Evolutionary conservation across 2,888 invertebrate genomes (phyloP).

Genomic region (Phytoseiulus persimilis): DNA sequence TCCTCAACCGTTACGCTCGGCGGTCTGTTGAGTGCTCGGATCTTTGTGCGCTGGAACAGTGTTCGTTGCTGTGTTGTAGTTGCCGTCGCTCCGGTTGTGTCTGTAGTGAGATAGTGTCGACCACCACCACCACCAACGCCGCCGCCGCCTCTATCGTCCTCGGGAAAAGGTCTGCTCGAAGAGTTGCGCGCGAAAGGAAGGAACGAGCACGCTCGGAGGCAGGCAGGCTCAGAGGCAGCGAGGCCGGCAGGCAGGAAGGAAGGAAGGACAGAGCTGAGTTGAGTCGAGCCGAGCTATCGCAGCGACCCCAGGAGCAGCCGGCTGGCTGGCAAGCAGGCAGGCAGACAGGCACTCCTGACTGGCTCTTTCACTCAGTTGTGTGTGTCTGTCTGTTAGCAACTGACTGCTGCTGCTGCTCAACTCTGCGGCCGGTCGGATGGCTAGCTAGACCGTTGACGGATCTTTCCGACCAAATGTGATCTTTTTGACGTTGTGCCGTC

Average conservation of each 20-base stretch:
- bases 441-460: not conserved
- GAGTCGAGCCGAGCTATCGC: not conserved
- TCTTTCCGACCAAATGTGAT: not conserved
- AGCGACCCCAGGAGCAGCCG: constrained; percentile 5
- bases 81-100: too few species aligned
- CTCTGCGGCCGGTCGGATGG: not conserved
- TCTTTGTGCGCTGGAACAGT: too few species aligned
- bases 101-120: too few species aligned
- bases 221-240: not conserved
- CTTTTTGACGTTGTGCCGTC: not conserved
- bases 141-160: not conserved
- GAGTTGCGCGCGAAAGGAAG: not conserved
- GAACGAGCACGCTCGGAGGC: not conserved
- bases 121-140: not conserved
- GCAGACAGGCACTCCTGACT: constrained; percentile 5
- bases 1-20: too few species aligned
- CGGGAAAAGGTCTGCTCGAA: not conserved
- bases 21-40: too few species aligned
- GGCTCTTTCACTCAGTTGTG: constrained; percentile 5
- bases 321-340: not conserved
- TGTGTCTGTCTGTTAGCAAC: not conserved
- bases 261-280: not conserved
- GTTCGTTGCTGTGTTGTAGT: too few species aligned
- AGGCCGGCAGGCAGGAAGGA: not conserved
- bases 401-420: not conserved